A percentile compares a stretch with the other conserved stretches of the same genome.
Conservation (phyloP, 2,113 vertebrate genomes). For the Forbesichthys papilliferus region DNA sequence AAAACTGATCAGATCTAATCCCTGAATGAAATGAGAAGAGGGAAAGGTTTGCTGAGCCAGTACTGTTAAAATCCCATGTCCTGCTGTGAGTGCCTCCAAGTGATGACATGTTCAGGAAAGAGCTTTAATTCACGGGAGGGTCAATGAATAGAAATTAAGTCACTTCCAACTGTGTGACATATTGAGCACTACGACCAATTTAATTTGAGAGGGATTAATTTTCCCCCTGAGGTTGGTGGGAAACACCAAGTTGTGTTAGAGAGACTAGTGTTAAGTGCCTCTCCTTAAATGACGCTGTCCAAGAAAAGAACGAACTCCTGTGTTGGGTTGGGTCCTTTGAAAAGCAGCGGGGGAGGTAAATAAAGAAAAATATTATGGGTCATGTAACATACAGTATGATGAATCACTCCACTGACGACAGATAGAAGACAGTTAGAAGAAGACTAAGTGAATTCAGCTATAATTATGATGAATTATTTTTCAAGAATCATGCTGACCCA, state of each 20-base stretch:
- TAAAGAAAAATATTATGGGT: neutral
- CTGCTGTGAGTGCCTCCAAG: slow-evolving; percentile 58
- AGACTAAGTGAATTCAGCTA: neutral
- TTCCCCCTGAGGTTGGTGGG: slow-evolving; percentile 78
- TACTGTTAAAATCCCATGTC: slow-evolving; percentile 60
- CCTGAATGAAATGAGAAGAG: slow-evolving; percentile 68
- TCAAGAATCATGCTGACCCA: slow-evolving; percentile 8
- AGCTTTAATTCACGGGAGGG: slow-evolving; percentile 68
- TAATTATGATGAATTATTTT: neutral
- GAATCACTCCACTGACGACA: neutral
- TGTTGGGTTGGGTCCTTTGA: neutral
- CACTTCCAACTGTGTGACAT: slow-evolving; percentile 65
- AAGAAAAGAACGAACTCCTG: slow-evolving; percentile 36
- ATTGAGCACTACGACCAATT: slow-evolving; percentile 68
- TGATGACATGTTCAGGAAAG: slow-evolving; percentile 66
- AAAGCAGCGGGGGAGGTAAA: neutral
- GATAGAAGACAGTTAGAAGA: slow-evolving; percentile 18
- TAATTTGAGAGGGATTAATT: slow-evolving; percentile 75
- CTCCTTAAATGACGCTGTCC: slow-evolving; percentile 63
- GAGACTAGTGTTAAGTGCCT: slow-evolving; percentile 66
- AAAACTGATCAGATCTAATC: slow-evolving; percentile 68
- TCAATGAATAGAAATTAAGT: slow-evolving; percentile 76
- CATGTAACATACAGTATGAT: neutral
- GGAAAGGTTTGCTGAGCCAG: slow-evolving; percentile 52
- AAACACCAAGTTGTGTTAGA: slow-evolving; percentile 69